phyloP scores from a whole-genome alignment of 2,888 invertebrate species.

The Lottia gigantea region DNA sequence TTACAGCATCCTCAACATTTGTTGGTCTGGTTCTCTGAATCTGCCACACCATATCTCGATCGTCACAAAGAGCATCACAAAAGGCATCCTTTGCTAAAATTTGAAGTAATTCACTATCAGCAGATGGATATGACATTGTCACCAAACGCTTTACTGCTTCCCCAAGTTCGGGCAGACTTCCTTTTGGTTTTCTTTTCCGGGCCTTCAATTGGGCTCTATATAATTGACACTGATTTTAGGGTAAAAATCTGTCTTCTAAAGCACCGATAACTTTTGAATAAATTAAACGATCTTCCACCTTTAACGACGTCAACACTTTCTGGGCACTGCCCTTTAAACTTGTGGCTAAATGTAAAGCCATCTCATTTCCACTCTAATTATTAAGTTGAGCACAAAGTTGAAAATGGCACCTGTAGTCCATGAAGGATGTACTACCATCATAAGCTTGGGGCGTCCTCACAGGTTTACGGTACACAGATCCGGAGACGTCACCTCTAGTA shows the following conservation, averaged over 20 bases:
- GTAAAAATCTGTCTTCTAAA: neutral
- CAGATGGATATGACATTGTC: neutral
- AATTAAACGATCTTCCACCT: neutral
- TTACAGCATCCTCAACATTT: slow-evolving; percentile 4
- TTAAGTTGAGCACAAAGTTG: neutral
- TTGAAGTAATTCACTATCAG: neutral
- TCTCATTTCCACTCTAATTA: neutral
- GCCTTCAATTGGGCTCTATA: neutral
- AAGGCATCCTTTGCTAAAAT: neutral
- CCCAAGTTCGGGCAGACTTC: neutral
- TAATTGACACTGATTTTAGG: neutral
- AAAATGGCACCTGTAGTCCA: slow-evolving; percentile 2
- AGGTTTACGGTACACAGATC: neutral
- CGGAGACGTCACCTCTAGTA: too few species aligned
- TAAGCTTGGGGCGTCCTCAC: slow-evolving; percentile 1
- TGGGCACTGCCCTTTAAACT: slow-evolving; percentile 1
- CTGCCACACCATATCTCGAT: slow-evolving; percentile 3
- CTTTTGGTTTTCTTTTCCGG: neutral
- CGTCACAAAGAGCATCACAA: slow-evolving; percentile 5
- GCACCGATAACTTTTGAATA: neutral
- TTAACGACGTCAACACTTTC: neutral
- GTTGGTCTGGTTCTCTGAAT: neutral
- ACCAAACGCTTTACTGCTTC: neutral
- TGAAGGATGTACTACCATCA: neutral
- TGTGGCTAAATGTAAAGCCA: neutral